Percentiles rank a stretch among this genome's conserved stretches.
phyloP scores from a whole-genome alignment of 2,797 vertebrate genomes.

The Chanos chanos region DNA sequence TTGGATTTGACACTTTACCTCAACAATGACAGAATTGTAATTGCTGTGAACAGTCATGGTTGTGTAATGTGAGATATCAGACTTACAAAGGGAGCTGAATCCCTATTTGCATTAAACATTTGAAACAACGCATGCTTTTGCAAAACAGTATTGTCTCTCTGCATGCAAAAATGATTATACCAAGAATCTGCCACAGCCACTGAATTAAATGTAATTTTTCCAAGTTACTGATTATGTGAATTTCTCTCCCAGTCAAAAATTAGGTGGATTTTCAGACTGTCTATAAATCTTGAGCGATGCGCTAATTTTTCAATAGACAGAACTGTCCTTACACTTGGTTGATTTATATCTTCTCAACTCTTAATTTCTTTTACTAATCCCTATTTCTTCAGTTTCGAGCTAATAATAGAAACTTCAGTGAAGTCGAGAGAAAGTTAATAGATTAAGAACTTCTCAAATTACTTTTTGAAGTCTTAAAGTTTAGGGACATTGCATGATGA shows the following conservation, averaged over 20 bases:
- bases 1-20: conserved; percentile 65
- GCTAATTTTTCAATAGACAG: too few relatives aligned
- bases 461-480: too few relatives aligned
- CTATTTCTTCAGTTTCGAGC: too few relatives aligned
- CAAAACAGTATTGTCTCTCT: conserved; percentile 15
- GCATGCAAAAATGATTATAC: conserved; percentile 22
- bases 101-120: conserved; percentile 54
- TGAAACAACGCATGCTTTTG: conserved; percentile 34
- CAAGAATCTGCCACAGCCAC: conserved; percentile 1
- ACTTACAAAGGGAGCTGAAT: conserved; percentile 20
- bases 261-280: too few relatives aligned
- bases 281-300: too few relatives aligned
- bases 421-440: too few relatives aligned
- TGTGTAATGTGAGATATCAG: conserved; percentile 28
- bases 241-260: conserved; percentile 5
- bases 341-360: too few relatives aligned
- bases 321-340: too few relatives aligned
- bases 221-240: background rate
- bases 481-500: conserved; percentile 5
- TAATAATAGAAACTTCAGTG: too few relatives aligned
- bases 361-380: too few relatives aligned
- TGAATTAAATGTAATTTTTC: too few relatives aligned
- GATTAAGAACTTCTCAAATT: too few relatives aligned
- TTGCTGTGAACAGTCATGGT: conserved; percentile 63
- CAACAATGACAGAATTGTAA: conserved; percentile 66